Evolutionary conservation across 2,797 vertebrate species (phyloP).

Genomic region (Denticeps clupeoides): DNA sequence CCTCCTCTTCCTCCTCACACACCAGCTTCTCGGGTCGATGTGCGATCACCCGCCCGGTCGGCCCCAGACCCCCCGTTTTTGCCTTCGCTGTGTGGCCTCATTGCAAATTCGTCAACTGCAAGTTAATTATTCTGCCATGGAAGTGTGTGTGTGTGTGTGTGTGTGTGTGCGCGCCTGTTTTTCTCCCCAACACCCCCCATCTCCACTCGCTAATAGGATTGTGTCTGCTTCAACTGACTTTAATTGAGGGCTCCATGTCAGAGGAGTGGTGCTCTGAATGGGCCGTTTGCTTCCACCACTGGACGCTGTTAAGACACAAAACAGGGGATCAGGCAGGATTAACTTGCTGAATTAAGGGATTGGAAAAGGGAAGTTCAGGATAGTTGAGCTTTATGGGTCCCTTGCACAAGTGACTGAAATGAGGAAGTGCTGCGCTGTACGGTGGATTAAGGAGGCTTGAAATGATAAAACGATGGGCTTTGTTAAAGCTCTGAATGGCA

Average conservation of each 20-base stretch:
- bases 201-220: conserved; percentile 78
- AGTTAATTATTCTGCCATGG: conserved; percentile 72
- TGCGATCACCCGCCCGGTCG: neutral
- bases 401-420: neutral
- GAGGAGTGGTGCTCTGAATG: conserved; percentile 57
- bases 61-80: conserved; percentile 27
- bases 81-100: conserved; percentile 40
- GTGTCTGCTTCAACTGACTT: conserved; percentile 77
- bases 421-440: neutral
- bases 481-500: too few species aligned
- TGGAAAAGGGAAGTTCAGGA: conserved; percentile 23
- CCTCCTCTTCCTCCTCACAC: neutral
- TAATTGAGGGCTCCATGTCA: conserved; percentile 76
- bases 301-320: conserved; percentile 54
- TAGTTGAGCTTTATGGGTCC: neutral
- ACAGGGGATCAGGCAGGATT: conserved; percentile 47
- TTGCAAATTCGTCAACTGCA: conserved; percentile 72
- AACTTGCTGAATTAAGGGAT: conserved; percentile 44
- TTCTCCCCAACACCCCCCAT: conserved; percentile 50
- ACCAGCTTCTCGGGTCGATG: neutral
- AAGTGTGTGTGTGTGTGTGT: too few species aligned
- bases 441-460: neutral
- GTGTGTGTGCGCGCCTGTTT: conserved; percentile 30
- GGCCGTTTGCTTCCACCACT: conserved; percentile 55
- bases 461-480: neutral